Percentiles rank a stretch among this genome's conserved stretches.
These are phyloP conservation scores for Spinus olivaceus DNA, from an alignment of 2,797 vertebrate species.

Conservation along the genomic window DNA sequence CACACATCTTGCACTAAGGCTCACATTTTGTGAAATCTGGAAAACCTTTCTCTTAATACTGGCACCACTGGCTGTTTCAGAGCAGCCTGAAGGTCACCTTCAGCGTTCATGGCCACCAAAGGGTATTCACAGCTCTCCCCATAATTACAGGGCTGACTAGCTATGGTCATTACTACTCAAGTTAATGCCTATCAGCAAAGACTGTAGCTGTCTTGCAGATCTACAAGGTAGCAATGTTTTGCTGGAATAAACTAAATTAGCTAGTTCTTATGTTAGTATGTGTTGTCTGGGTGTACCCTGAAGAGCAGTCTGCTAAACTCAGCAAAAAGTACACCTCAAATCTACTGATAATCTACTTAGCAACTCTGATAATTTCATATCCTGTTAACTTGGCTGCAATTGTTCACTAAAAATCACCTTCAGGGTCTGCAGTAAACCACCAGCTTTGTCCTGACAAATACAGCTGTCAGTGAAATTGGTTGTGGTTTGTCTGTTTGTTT, in stretches of 20 bases:
- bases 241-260: not conserved
- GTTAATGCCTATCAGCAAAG: not conserved
- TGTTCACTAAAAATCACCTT: constrained; percentile 19
- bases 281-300: not conserved
- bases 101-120: not conserved
- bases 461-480: not conserved
- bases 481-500: not conserved
- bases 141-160: not conserved
- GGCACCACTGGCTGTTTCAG: not conserved
- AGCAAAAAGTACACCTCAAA: constrained; percentile 5
- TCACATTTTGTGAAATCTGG: not conserved
- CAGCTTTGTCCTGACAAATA: not conserved
- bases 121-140: not conserved
- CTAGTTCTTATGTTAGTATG: not conserved
- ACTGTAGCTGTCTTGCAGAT: not conserved
- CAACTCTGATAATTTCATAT: constrained; percentile 16
- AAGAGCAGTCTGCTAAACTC: constrained; percentile 4
- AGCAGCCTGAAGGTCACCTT: not conserved
- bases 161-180: not conserved
- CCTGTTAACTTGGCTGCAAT: constrained; percentile 5
- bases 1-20: not conserved
- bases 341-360: constrained; percentile 19
- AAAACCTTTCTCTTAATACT: not conserved
- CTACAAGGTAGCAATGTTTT: not conserved
- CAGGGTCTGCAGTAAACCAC: constrained; percentile 43